Percentiles rank a stretch among this genome's conserved stretches.
Conservation (phyloP, 2,113 vertebrate genomes). For the Oceanodroma tethys region DNA sequence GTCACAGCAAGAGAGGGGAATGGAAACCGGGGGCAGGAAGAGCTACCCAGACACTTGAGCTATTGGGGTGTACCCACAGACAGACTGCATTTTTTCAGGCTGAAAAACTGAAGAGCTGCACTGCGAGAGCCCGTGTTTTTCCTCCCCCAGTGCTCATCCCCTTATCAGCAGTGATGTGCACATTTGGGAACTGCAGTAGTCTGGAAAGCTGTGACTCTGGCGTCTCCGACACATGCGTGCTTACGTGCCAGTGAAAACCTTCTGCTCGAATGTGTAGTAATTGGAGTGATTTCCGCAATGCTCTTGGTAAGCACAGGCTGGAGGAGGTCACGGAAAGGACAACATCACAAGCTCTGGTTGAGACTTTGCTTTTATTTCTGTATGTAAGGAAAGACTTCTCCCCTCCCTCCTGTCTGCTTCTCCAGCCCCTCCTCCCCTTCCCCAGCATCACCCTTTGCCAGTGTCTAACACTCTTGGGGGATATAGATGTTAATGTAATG, state of each 20-base stretch:
- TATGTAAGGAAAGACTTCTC: neutral
- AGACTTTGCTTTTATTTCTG: neutral
- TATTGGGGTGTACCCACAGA: neutral
- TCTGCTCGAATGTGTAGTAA: neutral
- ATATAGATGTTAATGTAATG: neutral
- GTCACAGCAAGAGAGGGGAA: neutral
- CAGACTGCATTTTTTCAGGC: neutral
- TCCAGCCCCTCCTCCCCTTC: neutral
- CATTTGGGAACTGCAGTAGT: neutral
- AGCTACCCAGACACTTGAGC: neutral
- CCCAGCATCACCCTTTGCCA: neutral
- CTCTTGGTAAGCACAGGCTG: neutral
- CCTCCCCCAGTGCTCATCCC: neutral
- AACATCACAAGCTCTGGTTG: neutral
- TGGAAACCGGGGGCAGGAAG: neutral
- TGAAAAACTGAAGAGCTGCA: neutral
- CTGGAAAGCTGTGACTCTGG: neutral
- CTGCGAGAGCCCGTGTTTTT: neutral
- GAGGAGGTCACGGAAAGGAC: neutral
- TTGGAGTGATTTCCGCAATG: neutral
- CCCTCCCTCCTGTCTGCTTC: neutral
- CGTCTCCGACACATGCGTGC: fast-evolving
- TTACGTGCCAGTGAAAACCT: neutral
- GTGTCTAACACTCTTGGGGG: neutral
- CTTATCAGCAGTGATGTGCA: neutral